A percentile compares a stretch with the other conserved stretches of the same genome.
Conservation (phyloP, 2,888 invertebrate species). For the Ischnus inquisitorius region DNA sequence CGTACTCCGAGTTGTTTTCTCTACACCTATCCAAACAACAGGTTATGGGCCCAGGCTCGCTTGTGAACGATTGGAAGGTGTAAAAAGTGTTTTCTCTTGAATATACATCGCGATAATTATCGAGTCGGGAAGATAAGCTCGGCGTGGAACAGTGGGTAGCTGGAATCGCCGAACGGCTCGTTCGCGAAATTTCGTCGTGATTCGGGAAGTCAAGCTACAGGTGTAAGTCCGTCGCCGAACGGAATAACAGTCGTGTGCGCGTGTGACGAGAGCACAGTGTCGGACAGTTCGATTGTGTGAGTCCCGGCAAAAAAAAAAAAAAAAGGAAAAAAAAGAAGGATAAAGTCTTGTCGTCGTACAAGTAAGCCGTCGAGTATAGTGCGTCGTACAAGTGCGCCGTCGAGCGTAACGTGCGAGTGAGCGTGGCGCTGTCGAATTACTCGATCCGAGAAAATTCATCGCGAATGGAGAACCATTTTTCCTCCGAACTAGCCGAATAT, state of each 20-base stretch:
- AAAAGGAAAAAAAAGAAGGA: neutral
- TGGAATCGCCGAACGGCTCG: neutral
- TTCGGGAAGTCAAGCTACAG: neutral
- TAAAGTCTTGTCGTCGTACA: neutral
- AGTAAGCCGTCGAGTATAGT: too few species aligned
- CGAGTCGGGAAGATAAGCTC: neutral
- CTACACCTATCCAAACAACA: too few species aligned
- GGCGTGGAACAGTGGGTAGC: neutral
- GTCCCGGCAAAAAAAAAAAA: too few species aligned
- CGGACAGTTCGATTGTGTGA: conserved; percentile 3
- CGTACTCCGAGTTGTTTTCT: too few species aligned
- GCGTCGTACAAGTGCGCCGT: neutral
- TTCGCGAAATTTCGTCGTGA: conserved; percentile 1
- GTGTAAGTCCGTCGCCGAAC: conserved; percentile 11
- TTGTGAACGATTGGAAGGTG: too few species aligned
- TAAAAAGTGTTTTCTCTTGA: too few species aligned
- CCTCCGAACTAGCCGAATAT: too few species aligned
- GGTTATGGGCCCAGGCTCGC: too few species aligned
- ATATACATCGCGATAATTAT: conserved; percentile 9
- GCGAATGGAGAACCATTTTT: too few species aligned
- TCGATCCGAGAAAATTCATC: too few species aligned
- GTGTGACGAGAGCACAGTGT: neutral
- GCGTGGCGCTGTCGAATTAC: too few species aligned
- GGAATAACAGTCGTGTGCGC: conserved; percentile 2
- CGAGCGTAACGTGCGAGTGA: neutral